Base-by-base conservation (phyloP, 2,113 vertebrate genomes). In the Petaurus breviceps region DNA sequence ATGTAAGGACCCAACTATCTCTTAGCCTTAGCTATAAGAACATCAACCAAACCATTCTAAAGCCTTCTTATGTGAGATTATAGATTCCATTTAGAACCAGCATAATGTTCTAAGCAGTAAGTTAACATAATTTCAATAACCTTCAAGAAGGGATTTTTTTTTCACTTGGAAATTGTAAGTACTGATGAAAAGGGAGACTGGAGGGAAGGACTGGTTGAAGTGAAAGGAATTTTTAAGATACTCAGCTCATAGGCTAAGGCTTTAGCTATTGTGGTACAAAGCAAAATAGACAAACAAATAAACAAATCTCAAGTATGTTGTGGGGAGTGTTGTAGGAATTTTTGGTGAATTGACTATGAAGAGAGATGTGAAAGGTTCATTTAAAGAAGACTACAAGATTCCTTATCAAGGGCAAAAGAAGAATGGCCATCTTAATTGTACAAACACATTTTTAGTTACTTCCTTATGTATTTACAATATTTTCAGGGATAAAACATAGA, bases 391-490 rank as follows among this genome's bases (percentile, higher is more conserved):
- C 5, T 54, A n/a, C 11, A 57, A 77, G 11, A 37, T 90, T 3
- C 89, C 16, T 91, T 14, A 43, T 57, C 77, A 0, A 96, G 19
- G 3, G 6, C 7, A 4, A 23, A 51, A 95, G 94, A 90, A 68
- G 90, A 90, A 11, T 92, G 11, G 0, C 53, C 28, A 52, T 50
- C 47, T 96, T 92, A 91, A 94, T 94, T 93, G 31, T 14, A 11
- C 77, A 50, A 93, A 92, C 53, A 26, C 54, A 89, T 24, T 95
- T 92, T 95, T 1, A 90, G 22, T 95, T 31, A 12, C 7, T 93
- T 96, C 95, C 4, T 50, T 95, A 89, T 94, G 12, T 92, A 24
- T 22, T 92, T 94, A 93, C 92, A 91, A 52, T 94, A 90, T 1
- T 51, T 55, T 95, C 77, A 19, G 0, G 1, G 77, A 24, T 1